Base-by-base conservation (phyloP, 2,113 vertebrate genomes). In the Chitala chitala region DNA sequence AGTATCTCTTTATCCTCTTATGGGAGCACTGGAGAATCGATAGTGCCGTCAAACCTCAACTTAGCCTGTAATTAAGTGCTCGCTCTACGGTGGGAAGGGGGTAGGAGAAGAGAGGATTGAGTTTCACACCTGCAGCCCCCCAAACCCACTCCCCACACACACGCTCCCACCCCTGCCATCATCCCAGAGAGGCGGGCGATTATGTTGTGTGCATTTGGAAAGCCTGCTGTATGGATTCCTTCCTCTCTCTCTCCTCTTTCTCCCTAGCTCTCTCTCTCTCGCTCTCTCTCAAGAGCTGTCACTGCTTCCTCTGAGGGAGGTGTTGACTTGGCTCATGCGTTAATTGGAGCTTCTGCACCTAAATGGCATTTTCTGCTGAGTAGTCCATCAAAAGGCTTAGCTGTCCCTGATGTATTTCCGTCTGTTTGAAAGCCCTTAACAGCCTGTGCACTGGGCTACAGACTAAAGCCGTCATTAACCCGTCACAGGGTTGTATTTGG, bases 61-160 rank as follows among this genome's bases (percentile, higher is more conserved):
- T 81, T 74, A 79, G 78, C 72, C 84, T 82, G 76, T 87, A 87
- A 89, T 90, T 89, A 90, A 87, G 86, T 79, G 77, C 84, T 84
- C 83, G 85, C 79, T 89, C 82, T 84, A 81, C 33, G 15, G 83
- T 83, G 78, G 72, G 59, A 69, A 71, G 56, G 56, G 58, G 76
- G 79, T 77, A 75, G 75, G 83, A 78, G 78, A 83, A 66, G 75
- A 70, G 82, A 15, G 64, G 80, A 87, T 88, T 81, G 84, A 85
- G 87, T 87, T 87, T 88, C 82, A 84, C 84, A 87, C 84, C 83
- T 84, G 82, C 78, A 64, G 65, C 79, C 46, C 22, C 29, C 9
- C 24, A 17, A 86, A 82, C 87, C 81, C 80, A 76, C 69, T 58
- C 26, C 74, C 53, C 71, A 58, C n/a, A n/a, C n/a, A n/a, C n/a